Base-by-base conservation (phyloP, 2,113 vertebrate genomes). In the Grantiella picta region DNA sequence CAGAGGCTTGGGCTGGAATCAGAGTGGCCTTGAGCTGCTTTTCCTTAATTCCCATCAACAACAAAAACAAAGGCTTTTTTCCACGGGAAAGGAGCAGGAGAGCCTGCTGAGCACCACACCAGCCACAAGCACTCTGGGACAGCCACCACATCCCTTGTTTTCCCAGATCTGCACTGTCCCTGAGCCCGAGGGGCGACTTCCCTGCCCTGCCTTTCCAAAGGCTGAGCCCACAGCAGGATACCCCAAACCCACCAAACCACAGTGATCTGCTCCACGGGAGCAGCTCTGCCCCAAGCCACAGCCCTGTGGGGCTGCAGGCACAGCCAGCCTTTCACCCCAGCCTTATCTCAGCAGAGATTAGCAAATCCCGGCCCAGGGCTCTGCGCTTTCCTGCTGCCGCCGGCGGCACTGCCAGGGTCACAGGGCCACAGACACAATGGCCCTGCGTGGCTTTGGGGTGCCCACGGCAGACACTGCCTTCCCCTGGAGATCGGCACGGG, bases 281-380 rank as follows among this genome's bases (percentile, higher is more conserved):
- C 85, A n/a, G 68, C 38, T 5, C 6, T 1, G 5, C 17, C 45
- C n/a, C 44, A n/a, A 63, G 20, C 1, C 38, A 1, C 44, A 6
- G 25, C 10, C 28, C 20, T 31, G 42, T 7, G 50, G 27, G 27
- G 50, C 76, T 44, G 47, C 73, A 24, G 64, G 54, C 69, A 54
- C 88, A 36, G 77, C 53, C 75, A 11, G 11, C 13, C 1, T 42
- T 29, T 22, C 50, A 61, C 3, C 77, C 66, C 40, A 1, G 29
- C 12, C 8, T 35, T 89, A 69, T 65, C 92, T 44, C 54, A 52
- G 4, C 81, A 15, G n/a, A 44, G 80, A 59, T 85, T 33, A 72
- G 50, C 63, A 38, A 65, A 86, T 10, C 49, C 64, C 77, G 60
- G 68, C 45, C 66, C n/a, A 2, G 0, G 10, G 65, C 80, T 90